phyloP scores from a whole-genome alignment of 2,797 vertebrate genomes.

The Percopsis omiscomaycus region DNA sequence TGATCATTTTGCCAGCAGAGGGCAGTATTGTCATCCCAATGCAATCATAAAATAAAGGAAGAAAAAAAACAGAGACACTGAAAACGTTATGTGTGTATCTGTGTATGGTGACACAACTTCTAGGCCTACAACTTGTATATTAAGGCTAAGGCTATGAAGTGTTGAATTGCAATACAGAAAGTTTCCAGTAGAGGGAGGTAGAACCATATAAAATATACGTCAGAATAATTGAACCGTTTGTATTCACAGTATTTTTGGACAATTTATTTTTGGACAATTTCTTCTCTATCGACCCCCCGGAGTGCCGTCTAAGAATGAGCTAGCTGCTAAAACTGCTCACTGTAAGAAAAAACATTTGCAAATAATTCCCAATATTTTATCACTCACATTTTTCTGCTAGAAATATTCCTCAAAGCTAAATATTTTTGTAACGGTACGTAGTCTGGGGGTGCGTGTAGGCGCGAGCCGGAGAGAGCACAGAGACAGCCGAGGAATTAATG shows the following conservation, averaged over 20 bases:
- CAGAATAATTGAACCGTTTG: background rate
- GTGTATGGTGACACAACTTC: no score
- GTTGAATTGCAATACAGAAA: background rate
- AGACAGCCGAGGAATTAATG: no score
- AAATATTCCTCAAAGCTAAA: no score
- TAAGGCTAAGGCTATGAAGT: no score
- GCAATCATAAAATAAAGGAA: background rate
- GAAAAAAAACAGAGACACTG: background rate
- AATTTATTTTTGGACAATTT: slow-evolving; percentile 5
- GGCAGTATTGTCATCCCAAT: slow-evolving; percentile 42
- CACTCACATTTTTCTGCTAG: background rate
- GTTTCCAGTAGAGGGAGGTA: slow-evolving; percentile 34
- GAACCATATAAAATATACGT: slow-evolving; percentile 12
- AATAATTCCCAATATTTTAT: slow-evolving; percentile 1
- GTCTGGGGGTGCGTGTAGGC: no score
- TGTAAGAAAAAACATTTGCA: slow-evolving; percentile 37
- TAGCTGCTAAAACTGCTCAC: slow-evolving; percentile 29
- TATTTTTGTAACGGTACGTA: no score
- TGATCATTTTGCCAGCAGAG: slow-evolving; percentile 49
- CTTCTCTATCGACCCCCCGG: slow-evolving; percentile 21
- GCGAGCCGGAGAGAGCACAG: no score
- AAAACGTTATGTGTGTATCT: no score
- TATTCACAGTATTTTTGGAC: slow-evolving; percentile 34
- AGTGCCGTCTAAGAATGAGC: slow-evolving; percentile 35
- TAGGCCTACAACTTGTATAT: no score